These are phyloP conservation scores for Numenius phaeopus DNA, from an alignment of 2,797 vertebrate genomes.

Conservation along the genomic window DNA sequence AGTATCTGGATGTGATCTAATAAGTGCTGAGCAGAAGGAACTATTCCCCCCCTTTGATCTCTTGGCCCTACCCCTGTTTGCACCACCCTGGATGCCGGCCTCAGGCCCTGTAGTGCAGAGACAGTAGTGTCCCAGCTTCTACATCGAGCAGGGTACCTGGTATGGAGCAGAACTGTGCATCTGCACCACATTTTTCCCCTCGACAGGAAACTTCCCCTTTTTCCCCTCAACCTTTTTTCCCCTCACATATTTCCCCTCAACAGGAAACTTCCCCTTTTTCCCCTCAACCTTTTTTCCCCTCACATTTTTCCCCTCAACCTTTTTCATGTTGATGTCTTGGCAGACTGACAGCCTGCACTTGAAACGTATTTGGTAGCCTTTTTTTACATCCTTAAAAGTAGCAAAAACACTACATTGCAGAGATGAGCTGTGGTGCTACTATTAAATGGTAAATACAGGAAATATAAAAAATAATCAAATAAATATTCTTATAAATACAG, in stretches of 20 bases:
- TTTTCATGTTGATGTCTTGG: not conserved
- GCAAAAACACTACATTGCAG: not conserved
- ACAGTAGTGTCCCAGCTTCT: not conserved
- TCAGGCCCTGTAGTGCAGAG: not conserved
- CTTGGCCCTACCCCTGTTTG: not conserved
- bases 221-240: not conserved
- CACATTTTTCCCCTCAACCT: not conserved
- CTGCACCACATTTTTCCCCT: not conserved
- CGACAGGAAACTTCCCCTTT: not conserved
- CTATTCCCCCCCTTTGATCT: not conserved
- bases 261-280: not conserved
- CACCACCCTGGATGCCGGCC: not conserved
- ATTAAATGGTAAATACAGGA: not conserved
- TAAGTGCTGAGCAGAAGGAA: not conserved
- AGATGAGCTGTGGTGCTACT: not conserved
- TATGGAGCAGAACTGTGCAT: not conserved
- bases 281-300: not conserved
- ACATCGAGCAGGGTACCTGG: rapidly evolving
- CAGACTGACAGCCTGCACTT: not conserved
- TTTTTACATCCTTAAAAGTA: not conserved
- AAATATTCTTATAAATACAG: not conserved
- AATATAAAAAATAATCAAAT: not conserved
- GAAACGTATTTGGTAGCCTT: not conserved
- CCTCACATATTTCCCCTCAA: not conserved
- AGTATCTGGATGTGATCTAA: not conserved